Base-by-base conservation (phyloP, 1,140 invertebrate genomes). In the Drosophila sp. region DNA sequence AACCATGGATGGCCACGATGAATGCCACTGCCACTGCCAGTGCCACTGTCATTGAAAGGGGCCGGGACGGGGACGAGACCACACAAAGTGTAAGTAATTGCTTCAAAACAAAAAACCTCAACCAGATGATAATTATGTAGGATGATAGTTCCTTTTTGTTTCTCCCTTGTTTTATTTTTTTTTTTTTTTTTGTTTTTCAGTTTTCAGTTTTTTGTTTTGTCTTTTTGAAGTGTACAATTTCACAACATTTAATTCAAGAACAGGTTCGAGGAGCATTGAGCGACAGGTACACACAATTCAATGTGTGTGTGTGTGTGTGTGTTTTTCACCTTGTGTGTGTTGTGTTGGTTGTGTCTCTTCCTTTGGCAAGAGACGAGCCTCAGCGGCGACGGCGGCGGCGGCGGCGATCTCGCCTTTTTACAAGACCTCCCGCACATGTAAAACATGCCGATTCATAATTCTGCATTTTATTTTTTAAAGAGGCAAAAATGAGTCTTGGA, bases 401-500 rank as follows among this genome's bases (percentile, higher is more conserved):
- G 7, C 17, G 47, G 10, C 55, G 25, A 33, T 33, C 30, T 56
- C 55, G 17, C 23, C 27, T 29, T 10, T 38, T 80, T 86, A 87
- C 84, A 87, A 89, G 89, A 90, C 83, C 89, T 91, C 89, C 89
- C 89, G 83, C 89, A 85, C 83, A 91, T 91, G 89, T 89, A 87
- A 90, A 90, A 90, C 83, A 87, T 90, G 89, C 89, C 89, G 89
- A 90, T 90, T 90, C 89, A 90, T 90, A 90, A 91, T 90, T 90
- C 84, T 72, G 83, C 80, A 80, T 74, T 89, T 87, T 69, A 64
- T 74, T 65, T 73, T 69, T 79, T 70, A 71, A 80, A 69, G 66
- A 87, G 83, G 72, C 69, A 72, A 56, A 64, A 60, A 41, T 55
- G 78, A 68, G 64, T 17, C 23, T 32, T 32, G n/a, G 50, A 55